Conservation (phyloP, 2,797 vertebrate genomes). For the Nyctalus aviator region DNA sequence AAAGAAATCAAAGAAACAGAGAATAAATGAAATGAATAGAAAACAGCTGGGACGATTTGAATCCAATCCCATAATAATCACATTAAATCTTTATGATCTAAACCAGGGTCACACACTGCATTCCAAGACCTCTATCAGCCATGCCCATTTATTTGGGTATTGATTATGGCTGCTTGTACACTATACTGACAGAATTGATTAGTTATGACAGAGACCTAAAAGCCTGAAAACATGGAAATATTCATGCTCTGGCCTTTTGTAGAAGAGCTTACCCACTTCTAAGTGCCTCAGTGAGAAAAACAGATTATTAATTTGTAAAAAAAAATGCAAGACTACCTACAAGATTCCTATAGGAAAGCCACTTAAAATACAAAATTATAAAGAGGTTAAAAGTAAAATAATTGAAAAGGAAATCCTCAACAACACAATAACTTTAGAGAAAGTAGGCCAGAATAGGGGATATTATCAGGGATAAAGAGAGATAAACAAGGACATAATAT, state of each 20-base stretch:
- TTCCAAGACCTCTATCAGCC: neutral
- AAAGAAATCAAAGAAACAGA: neutral
- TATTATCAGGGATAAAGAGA: neutral
- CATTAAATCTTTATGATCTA: constrained; percentile 16
- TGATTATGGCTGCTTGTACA: neutral
- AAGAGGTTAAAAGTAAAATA: neutral
- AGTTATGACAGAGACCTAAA: neutral
- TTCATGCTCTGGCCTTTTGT: neutral
- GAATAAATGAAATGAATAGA: constrained; percentile 3
- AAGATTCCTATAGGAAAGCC: neutral
- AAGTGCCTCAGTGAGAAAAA: neutral
- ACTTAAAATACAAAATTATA: neutral
- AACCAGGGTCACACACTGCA: neutral
- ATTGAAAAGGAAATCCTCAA: neutral
- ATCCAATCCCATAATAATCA: constrained; percentile 36
- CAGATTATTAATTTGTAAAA: neutral
- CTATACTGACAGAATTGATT: neutral
- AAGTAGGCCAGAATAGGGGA: neutral
- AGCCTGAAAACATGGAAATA: constrained; percentile 11
- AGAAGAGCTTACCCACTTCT: neutral
- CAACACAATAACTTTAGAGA: neutral
- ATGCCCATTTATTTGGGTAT: neutral
- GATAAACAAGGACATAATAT: neutral
- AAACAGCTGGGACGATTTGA: constrained; percentile 35
- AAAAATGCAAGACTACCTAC: neutral